Conservation (phyloP, 2,888 invertebrate species). For the Sipha maydis region DNA sequence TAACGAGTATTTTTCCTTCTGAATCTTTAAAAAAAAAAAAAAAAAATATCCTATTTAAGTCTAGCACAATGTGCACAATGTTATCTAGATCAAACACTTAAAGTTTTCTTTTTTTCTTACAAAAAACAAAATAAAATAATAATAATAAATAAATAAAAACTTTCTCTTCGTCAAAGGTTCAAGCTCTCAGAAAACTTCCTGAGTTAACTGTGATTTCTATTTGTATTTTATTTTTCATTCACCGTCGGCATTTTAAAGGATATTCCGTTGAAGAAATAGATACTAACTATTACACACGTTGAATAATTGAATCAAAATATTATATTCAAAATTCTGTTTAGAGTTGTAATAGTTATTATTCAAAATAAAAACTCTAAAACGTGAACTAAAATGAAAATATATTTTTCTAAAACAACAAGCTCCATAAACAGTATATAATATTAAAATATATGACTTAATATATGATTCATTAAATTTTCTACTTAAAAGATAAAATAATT, state of each 20-base stretch:
- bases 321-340: not conserved
- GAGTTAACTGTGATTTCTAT: slow-evolving; percentile 28
- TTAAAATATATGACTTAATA: too few species aligned
- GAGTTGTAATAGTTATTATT: too few species aligned
- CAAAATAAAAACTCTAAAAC: too few species aligned
- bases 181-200: not conserved
- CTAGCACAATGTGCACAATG: not conserved
- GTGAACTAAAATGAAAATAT: not conserved
- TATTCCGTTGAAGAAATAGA: slow-evolving; percentile 15
- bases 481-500: too few species aligned
- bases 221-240: slow-evolving; percentile 17
- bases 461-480: too few species aligned
- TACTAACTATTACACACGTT: not conserved
- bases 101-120: not conserved
- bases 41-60: not conserved
- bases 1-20: slow-evolving; percentile 33
- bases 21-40: not conserved
- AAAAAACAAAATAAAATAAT: not conserved
- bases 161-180: slow-evolving; percentile 19
- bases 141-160: slow-evolving; percentile 37
- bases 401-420: not conserved
- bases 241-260: not conserved
- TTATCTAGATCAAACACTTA: slow-evolving; percentile 47
- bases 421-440: not conserved
- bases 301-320: not conserved